Percentiles rank a stretch among this genome's conserved stretches.
These are phyloP conservation scores for Emys orbicularis DNA, from an alignment of 2,797 vertebrate genomes.

Conservation along the genomic window DNA sequence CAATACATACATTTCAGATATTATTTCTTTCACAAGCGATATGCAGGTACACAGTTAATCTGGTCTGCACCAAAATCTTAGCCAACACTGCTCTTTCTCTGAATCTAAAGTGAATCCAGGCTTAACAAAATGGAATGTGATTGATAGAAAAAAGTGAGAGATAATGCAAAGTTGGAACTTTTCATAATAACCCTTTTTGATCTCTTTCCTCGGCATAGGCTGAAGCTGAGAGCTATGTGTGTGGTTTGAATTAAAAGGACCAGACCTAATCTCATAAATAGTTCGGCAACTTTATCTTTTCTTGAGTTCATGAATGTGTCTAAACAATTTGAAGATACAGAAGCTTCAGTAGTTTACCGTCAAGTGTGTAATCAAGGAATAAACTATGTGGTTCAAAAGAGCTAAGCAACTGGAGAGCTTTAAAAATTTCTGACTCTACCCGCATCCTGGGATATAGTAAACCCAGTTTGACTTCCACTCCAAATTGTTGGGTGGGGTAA, in stretches of 20 bases:
- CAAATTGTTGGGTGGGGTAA: constrained; percentile 39
- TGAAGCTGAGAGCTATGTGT: fast-evolving
- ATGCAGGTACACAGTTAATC: neutral
- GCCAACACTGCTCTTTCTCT: neutral
- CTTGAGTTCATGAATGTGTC: fast-evolving
- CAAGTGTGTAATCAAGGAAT: neutral
- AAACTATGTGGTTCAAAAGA: neutral
- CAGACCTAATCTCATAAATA: constrained; percentile 12
- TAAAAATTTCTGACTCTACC: neutral
- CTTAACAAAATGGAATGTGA: neutral
- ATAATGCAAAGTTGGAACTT: neutral
- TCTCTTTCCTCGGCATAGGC: neutral
- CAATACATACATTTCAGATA: neutral
- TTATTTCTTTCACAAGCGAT: neutral
- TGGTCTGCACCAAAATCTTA: neutral
- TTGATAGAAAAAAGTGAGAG: neutral
- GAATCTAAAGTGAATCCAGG: neutral
- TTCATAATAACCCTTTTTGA: neutral
- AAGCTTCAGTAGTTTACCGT: neutral
- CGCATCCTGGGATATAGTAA: fast-evolving
- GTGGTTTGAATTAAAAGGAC: neutral
- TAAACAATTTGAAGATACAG: neutral
- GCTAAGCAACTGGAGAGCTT: neutral
- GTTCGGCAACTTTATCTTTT: neutral
- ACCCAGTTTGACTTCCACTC: neutral